Evolutionary conservation across 2,113 vertebrate genomes (phyloP), one percentile per base, ranked within the genome.

Genomic region (Raja brachyura): DNA sequence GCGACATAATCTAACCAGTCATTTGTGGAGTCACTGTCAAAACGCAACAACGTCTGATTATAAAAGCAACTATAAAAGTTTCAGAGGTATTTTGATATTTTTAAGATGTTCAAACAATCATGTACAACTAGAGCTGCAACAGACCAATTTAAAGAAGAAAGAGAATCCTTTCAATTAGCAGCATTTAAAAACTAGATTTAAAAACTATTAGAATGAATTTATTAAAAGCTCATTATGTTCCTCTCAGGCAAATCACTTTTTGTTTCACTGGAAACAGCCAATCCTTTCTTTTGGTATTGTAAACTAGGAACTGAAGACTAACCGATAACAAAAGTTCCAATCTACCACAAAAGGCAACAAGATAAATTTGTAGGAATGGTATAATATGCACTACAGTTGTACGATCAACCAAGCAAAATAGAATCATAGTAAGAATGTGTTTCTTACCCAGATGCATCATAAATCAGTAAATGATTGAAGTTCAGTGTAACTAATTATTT

Each of bases 21-120:
- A n/a, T 88, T 88, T 88, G 83, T 63, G 25, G 13, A 63, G 83
- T 28, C 31, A 16, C 28, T 20, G 61, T 63, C n/a, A 88, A 61
- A n/a, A 88, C 16, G n/a, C 59, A 63, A 31, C 0, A 88, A 5
- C 59, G 63, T 88, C 28, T 31, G n/a, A 31, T 31, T 31, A 63
- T 18, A 31, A 20, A 63, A 88, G 48, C 0, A 83, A 83, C 79
- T 25, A 54, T 83, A 66, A 88, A 86, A 66, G 5, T 86, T 3
- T 61, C 2, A 86, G 83, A 66, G 59, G 14, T 31, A 63, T 31
- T 88, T 88, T 85, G 81, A 85, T 85, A 25, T 13, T 85, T 86
- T 88, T 66, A 16, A 88, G 83, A n/a, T 63, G 48, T 88, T 88
- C n/a, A n/a, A 88, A n/a, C 83, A 31, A 88, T 22, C 8, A 63